A percentile compares a stretch with the other conserved stretches of the same genome.
Evolutionary conservation across 2,113 vertebrate genomes (phyloP).

Genomic region (Hiodon tergisus): DNA sequence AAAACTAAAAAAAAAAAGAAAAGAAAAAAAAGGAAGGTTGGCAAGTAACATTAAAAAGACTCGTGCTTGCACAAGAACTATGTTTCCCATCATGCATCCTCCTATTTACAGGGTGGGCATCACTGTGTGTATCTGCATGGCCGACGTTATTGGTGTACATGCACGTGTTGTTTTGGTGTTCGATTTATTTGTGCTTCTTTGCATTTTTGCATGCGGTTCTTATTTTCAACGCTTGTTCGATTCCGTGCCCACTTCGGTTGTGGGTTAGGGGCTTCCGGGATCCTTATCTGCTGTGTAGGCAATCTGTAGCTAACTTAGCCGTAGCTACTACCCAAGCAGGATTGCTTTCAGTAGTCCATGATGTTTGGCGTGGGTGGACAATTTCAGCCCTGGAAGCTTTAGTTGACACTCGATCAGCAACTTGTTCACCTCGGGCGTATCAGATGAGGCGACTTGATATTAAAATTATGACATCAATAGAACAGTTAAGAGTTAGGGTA

Average conservation of each 20-base stretch:
- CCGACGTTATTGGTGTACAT: not conserved
- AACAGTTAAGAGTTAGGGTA: not conserved
- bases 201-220: not conserved
- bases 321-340: not conserved
- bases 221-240: slow-evolving; percentile 5
- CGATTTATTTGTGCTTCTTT: slow-evolving; percentile 37
- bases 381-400: not conserved
- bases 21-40: slow-evolving; percentile 49
- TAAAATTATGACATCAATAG: slow-evolving; percentile 1
- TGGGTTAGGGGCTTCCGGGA: not conserved
- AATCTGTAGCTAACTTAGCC: not conserved
- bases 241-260: not conserved
- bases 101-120: slow-evolving; percentile 50
- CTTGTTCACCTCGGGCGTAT: not conserved
- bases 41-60: slow-evolving; percentile 62
- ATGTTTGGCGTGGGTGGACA: not conserved
- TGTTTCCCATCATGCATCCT: slow-evolving; percentile 65
- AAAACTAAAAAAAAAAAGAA: slow-evolving; percentile 57
- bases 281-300: not conserved
- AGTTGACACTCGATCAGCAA: not conserved
- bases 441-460: slow-evolving; percentile 1
- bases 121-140: slow-evolving; percentile 27
- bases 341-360: not conserved
- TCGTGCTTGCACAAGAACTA: slow-evolving; percentile 65
- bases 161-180: slow-evolving; percentile 11